A percentile compares a stretch with the other conserved stretches of the same genome.
These are phyloP conservation scores for Diplodus sargus DNA, from an alignment of 2,797 vertebrate species.

Conservation along the genomic window DNA sequence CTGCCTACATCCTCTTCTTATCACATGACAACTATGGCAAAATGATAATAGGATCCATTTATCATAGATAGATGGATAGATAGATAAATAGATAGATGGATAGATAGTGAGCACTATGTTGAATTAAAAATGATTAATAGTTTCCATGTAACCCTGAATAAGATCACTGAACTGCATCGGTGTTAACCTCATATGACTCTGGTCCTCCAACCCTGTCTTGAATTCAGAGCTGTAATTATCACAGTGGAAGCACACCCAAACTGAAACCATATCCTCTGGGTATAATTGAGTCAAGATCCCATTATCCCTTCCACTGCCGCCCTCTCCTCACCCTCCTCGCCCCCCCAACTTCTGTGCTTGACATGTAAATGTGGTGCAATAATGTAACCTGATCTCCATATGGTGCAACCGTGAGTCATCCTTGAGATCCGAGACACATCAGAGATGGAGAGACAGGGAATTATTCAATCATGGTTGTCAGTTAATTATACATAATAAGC, in stretches of 20 bases:
- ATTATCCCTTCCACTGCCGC: constrained; percentile 43
- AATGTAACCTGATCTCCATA: constrained; percentile 50
- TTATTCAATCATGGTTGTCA: neutral
- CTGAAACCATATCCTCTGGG: constrained; percentile 57
- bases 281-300: constrained; percentile 58
- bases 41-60: constrained; percentile 2
- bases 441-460: constrained; percentile 11
- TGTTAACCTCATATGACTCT: constrained; percentile 42
- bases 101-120: neutral
- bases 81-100: constrained; percentile 29
- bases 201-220: constrained; percentile 31
- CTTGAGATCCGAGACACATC: constrained; percentile 14
- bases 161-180: constrained; percentile 35
- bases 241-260: constrained; percentile 29
- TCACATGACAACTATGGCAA: constrained; percentile 5
- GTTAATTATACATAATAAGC: neutral
- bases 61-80: constrained; percentile 19
- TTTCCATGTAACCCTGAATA: constrained; percentile 28
- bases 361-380: constrained; percentile 56
- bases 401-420: constrained; percentile 51
- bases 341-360: constrained; percentile 15
- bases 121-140: constrained; percentile 30
- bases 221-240: constrained; percentile 53
- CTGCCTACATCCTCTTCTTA: constrained; percentile 42
- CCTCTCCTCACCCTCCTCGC: constrained; percentile 8